Base-by-base conservation (phyloP, 2,113 vertebrate genomes). In the Xiphophorus couchianus region DNA sequence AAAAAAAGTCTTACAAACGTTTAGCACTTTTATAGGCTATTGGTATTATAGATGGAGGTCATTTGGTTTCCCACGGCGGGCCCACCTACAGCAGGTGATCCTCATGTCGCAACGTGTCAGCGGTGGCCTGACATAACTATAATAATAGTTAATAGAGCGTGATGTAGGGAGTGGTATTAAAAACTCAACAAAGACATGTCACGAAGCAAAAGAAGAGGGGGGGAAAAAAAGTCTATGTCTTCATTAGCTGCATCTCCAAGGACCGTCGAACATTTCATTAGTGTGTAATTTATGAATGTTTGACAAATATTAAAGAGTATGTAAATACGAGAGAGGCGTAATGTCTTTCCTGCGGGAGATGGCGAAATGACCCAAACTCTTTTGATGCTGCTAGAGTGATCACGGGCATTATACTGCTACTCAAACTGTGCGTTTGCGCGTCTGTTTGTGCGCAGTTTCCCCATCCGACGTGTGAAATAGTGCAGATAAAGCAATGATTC, bases 301-400 rank as follows among this genome's bases (percentile, higher is more conserved):
- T 98, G 97, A 97, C 97, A 98, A 98, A 98, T 99, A 98, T 97
- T 97, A 96, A 96, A 96, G 96, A 96, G 97, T 97, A 97, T 98
- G 96, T 99, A 97, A 98, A 99, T 98, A 98, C 94, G 96, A 95
- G 94, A 83, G 83, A 83, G 83, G 93, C 95, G 87, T 99, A 99
- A 99, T 99, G 98, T 98, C 90, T 98, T 92, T 99, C 96, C 97
- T 96, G 97, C 97, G 97, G 98, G 98, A 97, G 97, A 96, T 95
- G 95, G 95, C 95, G 96, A 99, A 99, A 99, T 99, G 97, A 98
- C 97, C 97, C 97, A 96, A 95, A 98, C 94, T 97, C 31, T 94
- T 96, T 95, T 93, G 91, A 97, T 95, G 94, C 95, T 97, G 96
- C 94, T 95, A 97, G 93, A 97, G 95, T 98, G 96, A 97, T 97